Evolutionary conservation across 2,888 invertebrate species (phyloP), one percentile per base, ranked within the genome.

Genomic region (Chymomyza amoena): DNA sequence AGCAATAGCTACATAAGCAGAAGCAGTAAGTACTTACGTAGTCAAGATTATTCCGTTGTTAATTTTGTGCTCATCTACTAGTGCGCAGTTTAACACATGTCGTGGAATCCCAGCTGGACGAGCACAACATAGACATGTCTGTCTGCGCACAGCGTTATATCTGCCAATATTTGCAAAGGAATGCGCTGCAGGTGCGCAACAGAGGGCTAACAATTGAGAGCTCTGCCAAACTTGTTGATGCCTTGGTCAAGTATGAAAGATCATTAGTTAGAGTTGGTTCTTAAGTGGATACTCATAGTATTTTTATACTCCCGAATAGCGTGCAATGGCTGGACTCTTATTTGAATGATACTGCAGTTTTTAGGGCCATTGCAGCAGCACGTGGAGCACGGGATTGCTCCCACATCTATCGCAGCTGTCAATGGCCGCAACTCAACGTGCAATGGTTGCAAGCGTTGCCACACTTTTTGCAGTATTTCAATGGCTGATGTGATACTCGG

Each of bases 81-180:
- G 91, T 87, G 72, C 83, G 84, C 32, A 78, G 79, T 6, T 57
- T 89, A 4, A 75, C 80, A n/a, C 81, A 89, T 39, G 75, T 88
- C 28, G 83, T 95, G 39, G 94, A 95, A 73, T 92, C 93, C 57
- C 91, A 93, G 13, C 86, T 95, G 60, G 91, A 92, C 0, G 93
- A 93, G 69, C 92, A 94, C 73, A 92, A 94, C 60, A 93, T 95
- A 20, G 94, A 95, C 83, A 91, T 94, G 3, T 93, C 93, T 0
- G 92, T 93, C 0, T 95, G 95, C 79, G 92, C 93, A 76, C 95
- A 95, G 88, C 92, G 93, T 66, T 92, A 93, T 5, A 92, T 94
- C 39, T 95, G 95, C 75, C 91, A 92, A 75, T 91, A 92, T 66
- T 91, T 93, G 15, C 91, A 92, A 66, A 90, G 89, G 0, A 91